Evolutionary conservation across 2,113 vertebrate genomes (phyloP), one percentile per base, ranked within the genome.

Genomic region (Menidia beryllina): DNA sequence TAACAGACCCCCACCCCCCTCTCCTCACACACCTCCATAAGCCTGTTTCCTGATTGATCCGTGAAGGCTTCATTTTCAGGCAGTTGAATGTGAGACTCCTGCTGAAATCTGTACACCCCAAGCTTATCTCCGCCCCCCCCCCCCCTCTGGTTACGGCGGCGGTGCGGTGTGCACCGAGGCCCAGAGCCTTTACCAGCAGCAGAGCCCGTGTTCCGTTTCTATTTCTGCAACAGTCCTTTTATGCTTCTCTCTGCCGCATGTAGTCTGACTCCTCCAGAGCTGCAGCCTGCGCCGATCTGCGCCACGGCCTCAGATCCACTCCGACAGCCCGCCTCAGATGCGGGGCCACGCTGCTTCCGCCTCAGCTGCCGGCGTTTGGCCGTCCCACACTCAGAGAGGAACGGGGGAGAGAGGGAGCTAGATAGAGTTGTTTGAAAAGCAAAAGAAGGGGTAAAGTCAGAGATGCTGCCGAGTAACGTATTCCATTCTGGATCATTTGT

Each of bases 151-250:
- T 69, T 36, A 63, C 66, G 51, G 30, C 69, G 84, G 77, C 36
- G n/a, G 69, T 85, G 70, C 66, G 64, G 58, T 55, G 45, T 45
- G 43, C 47, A 7, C 41, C 1, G 17, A 68, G 57, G 53, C 76
- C 62, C 56, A 72, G 51, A n/a, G 66, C 71, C 64, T 48, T 72
- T 76, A 55, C 56, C 77, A 39, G 47, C 43, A 60, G 49, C 52
- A 53, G 30, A 47, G 59, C 77, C 65, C 66, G 50, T 65, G 38
- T 54, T 79, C 62, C 61, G 61, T 50, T n/a, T 79, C 84, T 88
- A 88, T 88, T 88, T 86, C 58, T 86, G 81, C 76, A 75, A 26
- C 81, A 52, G 34, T 49, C 75, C 74, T 83, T 88, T 86, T 66
- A 76, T 48, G 47, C 66, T 65, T 59, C 57, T 55, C 21, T 59